phyloP scores from a whole-genome alignment of 2,888 invertebrate species.

The Glaucopsyche alexis region DNA sequence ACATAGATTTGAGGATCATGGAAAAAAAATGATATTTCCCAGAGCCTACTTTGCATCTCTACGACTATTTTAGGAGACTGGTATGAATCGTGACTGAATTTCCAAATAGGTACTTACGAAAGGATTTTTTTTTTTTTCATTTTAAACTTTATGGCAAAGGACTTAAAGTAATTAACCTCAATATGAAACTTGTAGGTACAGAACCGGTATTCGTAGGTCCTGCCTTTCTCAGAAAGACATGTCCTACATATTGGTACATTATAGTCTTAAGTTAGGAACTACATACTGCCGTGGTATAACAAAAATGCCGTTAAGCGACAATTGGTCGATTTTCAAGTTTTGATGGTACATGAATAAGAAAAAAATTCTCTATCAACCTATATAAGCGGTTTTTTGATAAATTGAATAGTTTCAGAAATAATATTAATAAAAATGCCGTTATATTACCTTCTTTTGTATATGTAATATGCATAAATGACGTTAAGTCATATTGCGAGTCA shows the following conservation, averaged over 20 bases:
- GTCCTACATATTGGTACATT: neutral
- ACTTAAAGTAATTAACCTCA: neutral
- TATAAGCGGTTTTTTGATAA: too few relatives aligned
- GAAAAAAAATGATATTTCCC: neutral
- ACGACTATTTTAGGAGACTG: neutral
- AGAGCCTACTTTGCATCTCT: neutral
- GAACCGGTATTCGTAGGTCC: neutral
- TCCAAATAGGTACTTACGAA: neutral
- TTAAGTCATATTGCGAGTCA: too few relatives aligned
- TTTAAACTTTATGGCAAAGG: neutral
- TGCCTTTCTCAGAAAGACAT: neutral
- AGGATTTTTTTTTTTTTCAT: neutral
- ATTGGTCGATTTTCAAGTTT: too few relatives aligned
- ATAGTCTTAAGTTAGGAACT: neutral
- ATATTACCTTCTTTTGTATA: too few relatives aligned
- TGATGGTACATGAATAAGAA: too few relatives aligned
- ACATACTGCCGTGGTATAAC: too few relatives aligned
- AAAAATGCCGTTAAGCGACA: too few relatives aligned
- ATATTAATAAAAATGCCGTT: too few relatives aligned
- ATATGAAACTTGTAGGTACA: neutral
- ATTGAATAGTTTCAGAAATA: too few relatives aligned
- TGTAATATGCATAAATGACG: too few relatives aligned
- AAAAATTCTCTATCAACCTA: too few relatives aligned
- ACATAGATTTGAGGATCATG: neutral
- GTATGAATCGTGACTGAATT: neutral